Base-by-base conservation (phyloP, 1,140 invertebrate species). In the Aricia agestis region DNA sequence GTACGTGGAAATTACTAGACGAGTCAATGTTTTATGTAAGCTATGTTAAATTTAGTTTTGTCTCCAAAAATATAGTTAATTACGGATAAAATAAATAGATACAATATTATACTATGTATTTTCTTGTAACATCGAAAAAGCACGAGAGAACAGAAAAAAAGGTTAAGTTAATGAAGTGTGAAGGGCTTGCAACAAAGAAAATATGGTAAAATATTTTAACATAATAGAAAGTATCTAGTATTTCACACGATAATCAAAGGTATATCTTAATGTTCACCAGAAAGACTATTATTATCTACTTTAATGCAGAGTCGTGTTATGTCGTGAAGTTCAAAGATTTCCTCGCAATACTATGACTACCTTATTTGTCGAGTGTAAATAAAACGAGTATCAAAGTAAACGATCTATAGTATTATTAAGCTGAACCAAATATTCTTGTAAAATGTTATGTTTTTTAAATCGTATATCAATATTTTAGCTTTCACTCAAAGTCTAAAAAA, bases 221-320 rank as follows among this genome's bases (percentile, higher is more conserved):
- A 25, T 25, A 25, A 36, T 36, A 36, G 36, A 36, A 36, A 36
- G 36, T 52, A 45, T 10, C 42, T 45, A 52, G 45, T 13, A 52
- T 13, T 52, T 52, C 11, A 52, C 45, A 52, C 45, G 7, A 52
- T 52, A 52, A 52, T 15, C 45, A 52, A 52, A 52, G 45, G 45
- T 52, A 52, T 52, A 52, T 52, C 45, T 52, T 52, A 52, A 52
- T 52, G 45, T 52, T 52, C 45, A 52, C 45, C 45, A 52, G 45
- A 52, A 52, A 52, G 6, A 52, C 45, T 52, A 52, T 52, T 52
- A 52, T 52, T 52, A 52, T 52, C 45, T 52, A 52, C 45, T 52
- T 15, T 52, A 45, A 52, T 52, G 45, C 45, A 52, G 45, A 52
- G 45, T 52, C 45, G 45, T 52, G 45, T 52, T 52, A 52, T 52